phyloP scores from a whole-genome alignment of 2,113 vertebrate genomes.

The Oxyura jamaicensis region DNA sequence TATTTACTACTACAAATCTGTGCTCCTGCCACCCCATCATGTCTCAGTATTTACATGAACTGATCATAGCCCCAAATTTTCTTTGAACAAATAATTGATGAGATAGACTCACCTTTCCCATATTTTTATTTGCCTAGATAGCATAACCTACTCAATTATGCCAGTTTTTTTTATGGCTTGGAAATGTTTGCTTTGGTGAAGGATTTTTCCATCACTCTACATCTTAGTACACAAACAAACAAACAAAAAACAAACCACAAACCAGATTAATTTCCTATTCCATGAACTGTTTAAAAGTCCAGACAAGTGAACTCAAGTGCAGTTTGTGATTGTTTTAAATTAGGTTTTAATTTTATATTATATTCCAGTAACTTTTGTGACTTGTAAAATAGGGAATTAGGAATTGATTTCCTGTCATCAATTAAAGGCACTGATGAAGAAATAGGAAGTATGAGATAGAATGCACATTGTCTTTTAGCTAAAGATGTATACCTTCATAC shows the following conservation, averaged over 20 bases:
- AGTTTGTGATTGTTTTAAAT: neutral
- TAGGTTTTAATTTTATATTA: neutral
- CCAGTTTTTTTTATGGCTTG: neutral
- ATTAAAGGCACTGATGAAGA: neutral
- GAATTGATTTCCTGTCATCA: neutral
- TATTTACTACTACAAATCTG: conserved; percentile 6
- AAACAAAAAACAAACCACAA: neutral
- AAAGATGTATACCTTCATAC: neutral
- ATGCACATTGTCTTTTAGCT: neutral
- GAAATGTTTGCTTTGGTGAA: neutral
- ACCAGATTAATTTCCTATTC: neutral
- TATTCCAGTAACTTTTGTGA: neutral
- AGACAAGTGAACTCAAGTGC: neutral
- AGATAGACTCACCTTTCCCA: neutral
- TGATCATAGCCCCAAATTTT: neutral
- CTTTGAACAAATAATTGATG: neutral
- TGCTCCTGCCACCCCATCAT: neutral
- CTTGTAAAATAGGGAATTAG: neutral
- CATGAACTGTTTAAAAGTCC: neutral
- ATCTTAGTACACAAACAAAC: neutral
- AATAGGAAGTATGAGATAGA: neutral
- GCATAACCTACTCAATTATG: neutral
- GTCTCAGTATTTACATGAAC: neutral
- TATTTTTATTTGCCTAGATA: neutral
- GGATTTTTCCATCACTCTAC: neutral